Base-by-base conservation (phyloP, 92 coral and sea anemone genomes). In the Paramuricea clavata region DNA sequence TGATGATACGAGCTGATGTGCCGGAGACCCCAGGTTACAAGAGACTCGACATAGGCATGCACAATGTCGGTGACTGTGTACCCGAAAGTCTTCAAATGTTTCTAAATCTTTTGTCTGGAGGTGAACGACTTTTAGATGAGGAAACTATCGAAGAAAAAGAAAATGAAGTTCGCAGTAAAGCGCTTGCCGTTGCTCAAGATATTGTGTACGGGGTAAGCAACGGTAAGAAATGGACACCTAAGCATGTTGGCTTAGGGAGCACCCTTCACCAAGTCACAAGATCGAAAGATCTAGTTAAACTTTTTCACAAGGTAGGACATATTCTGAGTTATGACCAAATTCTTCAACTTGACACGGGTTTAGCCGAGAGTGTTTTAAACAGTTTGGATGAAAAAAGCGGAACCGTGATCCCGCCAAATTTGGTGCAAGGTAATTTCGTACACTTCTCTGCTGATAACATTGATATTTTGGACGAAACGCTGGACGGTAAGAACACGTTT, bases 391-490 rank as follows among this genome's bases (percentile, higher is more conserved):
- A 61, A 30, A 23, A 5, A 25, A 23, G 11, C 19, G 69, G 69
- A 5, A 15, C 69, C 1, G 25, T 61, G 30, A 61, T 61, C 30
- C 69, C 15, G 31, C 69, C 69, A 61, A 61, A 61, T 15, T 61
- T 61, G 35, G 69, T 23, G 12, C 25, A 25, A 23, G 69, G 69
- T 23, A 30, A 23, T 9, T 61, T 61, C 12, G 35, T 83, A 1
- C 85, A 89, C 52, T 88, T 88, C 71, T 52, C 95, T 13, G 95
- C 89, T 1, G 95, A 92, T 70, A 87, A 87, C 60, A 88, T 85
- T 56, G 92, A 87, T 49, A 92, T 90, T 12, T 43, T 50, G 4
- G 90, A 87, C 9, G 82, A 61, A 35, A 87, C 90, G 23, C 12
- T 78, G 67, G 91, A 90, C 65, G 92, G 93, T 15, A 83, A 90